Conservation (phyloP, 2,797 vertebrate species). For the Spinibarbus caldwelli region DNA sequence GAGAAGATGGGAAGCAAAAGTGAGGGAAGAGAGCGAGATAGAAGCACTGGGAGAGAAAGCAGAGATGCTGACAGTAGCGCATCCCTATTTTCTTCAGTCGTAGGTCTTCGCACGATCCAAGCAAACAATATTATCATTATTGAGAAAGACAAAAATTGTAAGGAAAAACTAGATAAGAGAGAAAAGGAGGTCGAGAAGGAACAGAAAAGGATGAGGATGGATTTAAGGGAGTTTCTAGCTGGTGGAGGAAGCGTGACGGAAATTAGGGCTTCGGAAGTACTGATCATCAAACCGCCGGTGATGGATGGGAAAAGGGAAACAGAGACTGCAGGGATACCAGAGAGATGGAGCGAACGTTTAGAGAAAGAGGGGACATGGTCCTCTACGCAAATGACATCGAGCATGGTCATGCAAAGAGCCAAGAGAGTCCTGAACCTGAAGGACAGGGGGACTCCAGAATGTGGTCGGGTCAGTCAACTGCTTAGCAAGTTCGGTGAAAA, state of each 20-base stretch:
- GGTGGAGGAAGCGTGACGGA: conserved; percentile 78
- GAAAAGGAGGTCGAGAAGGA: conserved; percentile 69
- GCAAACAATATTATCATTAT: conserved; percentile 84
- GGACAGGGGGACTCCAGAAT: conserved; percentile 67
- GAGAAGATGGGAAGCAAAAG: conserved; percentile 50
- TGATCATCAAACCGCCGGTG: conserved; percentile 77
- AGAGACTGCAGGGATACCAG: conserved; percentile 43
- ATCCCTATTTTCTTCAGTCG: conserved; percentile 40
- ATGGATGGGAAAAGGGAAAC: conserved; percentile 33
- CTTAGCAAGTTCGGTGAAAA: conserved; percentile 81
- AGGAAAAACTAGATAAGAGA: conserved; percentile 61
- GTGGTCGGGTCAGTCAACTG: conserved; percentile 82
- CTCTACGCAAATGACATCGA: conserved; percentile 55
- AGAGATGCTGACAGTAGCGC: conserved; percentile 51
- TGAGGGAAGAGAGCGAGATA: conserved; percentile 57
- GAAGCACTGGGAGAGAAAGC: conserved; percentile 65
- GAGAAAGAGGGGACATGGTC: conserved; percentile 49
- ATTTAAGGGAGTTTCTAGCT: conserved; percentile 74
- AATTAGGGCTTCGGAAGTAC: conserved; percentile 78
- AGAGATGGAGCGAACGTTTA: conserved; percentile 45
- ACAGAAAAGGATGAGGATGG: conserved; percentile 76
- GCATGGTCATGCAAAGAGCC: conserved; percentile 64
- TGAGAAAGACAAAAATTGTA: conserved; percentile 71
- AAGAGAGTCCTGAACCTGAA: conserved; percentile 60
- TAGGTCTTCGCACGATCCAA: conserved; percentile 75